Evolutionary conservation across 2,797 vertebrate species (phyloP), one percentile per base, ranked within the genome.

Genomic region (Threskiornis aethiopicus): DNA sequence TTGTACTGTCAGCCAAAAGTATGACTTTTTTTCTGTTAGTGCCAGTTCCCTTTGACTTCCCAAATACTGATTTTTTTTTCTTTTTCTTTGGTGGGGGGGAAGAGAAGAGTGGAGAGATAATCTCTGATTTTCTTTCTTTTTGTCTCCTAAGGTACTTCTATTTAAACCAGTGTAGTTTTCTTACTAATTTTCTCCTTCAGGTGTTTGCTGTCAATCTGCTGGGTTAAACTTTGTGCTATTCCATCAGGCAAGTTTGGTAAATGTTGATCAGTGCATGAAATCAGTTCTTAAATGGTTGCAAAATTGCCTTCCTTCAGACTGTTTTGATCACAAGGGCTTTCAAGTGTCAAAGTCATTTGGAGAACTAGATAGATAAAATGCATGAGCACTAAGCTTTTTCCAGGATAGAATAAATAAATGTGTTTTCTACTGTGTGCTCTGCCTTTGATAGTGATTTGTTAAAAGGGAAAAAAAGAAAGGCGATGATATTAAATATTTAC

Each of bases 401-500:
- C 85, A 95, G 97, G 92, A 92, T 94, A 96, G 98, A 98, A 98
- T 98, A 98, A 98, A 98, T 98, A 98, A 98, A 96, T 98, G 87
- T 97, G 92, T 98, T 98, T 98, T 98, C 97, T 97, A 87, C 96
- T 95, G 91, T 97, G 96, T 97, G 96, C 93, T 97, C 91, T 96
- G 97, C 87, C 79, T 98, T 97, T 98, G 95, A 96, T 97, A 98
- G 97, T 96, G 97, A 98, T 98, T 98, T 98, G 96, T 98, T 98
- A 97, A 98, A 97, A 97, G 90, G 81, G 9, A 16, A 84, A 97
- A 96, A 97, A 97, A 96, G 83, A 97, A 97, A 98, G 86, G 91
- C 94, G 96, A 94, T 94, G 91, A 94, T 98, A 98, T 98, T 98
- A 98, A 98, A 98, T 98, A 98, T 98, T 98, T 98, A 98, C 97